Evolutionary conservation across 1,140 invertebrate genomes (phyloP).

Genomic region (Copidosoma floridanum): DNA sequence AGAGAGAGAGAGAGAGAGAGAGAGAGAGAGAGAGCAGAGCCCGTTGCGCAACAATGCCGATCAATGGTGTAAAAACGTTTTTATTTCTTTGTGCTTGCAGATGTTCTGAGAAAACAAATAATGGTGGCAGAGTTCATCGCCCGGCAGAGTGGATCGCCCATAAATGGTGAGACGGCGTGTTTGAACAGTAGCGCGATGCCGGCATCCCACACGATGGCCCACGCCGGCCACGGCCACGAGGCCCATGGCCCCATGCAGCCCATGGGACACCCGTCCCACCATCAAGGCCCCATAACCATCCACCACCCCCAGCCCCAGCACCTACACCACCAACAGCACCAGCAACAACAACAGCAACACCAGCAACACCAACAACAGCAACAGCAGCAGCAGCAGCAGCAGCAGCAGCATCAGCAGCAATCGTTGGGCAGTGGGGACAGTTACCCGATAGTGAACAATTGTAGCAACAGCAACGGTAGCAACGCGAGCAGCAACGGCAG

Average conservation of each 20-base stretch:
- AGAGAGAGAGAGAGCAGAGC: too few species aligned
- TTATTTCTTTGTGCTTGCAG: too few species aligned
- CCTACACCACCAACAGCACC: slow-evolving; percentile 36
- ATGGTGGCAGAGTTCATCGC: slow-evolving; percentile 82
- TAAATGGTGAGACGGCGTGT: slow-evolving; percentile 66
- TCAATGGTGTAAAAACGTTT: too few species aligned
- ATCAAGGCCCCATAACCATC: slow-evolving; percentile 48
- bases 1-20: too few species aligned
- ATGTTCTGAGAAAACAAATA: slow-evolving; percentile 72
- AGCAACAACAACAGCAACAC: slow-evolving; percentile 29
- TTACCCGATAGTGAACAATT: too few species aligned
- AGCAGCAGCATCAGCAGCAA: slow-evolving; percentile 32
- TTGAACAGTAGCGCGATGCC: slow-evolving; percentile 60
- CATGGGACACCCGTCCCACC: slow-evolving; percentile 48
- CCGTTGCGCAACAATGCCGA: too few species aligned
- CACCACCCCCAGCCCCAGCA: slow-evolving; percentile 37
- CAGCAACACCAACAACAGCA: slow-evolving; percentile 38
- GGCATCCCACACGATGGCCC: slow-evolving; percentile 55
- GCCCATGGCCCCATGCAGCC: slow-evolving; percentile 41
- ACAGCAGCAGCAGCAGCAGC: slow-evolving; percentile 33
- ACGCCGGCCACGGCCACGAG: slow-evolving; percentile 45
- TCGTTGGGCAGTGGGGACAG: slow-evolving; percentile 11
- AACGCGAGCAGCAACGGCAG: slow-evolving; percentile 34
- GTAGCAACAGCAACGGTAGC: slow-evolving; percentile 36
- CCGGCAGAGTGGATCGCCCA: slow-evolving; percentile 68